phyloP scores from a whole-genome alignment of 2,797 vertebrate species.

The Vultur gryphus region DNA sequence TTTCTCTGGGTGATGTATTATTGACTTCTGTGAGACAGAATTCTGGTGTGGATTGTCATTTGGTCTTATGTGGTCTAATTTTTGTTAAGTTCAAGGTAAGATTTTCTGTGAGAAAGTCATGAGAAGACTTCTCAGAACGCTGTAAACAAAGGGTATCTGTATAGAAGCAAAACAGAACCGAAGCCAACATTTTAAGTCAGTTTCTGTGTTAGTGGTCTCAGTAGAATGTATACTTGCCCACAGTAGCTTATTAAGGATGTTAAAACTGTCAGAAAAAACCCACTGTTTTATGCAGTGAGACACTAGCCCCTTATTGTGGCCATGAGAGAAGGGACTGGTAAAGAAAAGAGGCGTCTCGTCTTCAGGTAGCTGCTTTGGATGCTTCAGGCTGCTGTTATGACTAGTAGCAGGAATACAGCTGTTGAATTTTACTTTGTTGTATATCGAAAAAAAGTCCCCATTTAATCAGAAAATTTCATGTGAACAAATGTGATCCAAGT shows the following conservation, averaged over 20 bases:
- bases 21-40: not conserved
- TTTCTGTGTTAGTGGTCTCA: not conserved
- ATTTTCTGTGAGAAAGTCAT: not conserved
- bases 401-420: not conserved
- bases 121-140: not conserved
- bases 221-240: not conserved
- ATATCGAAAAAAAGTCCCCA: not conserved
- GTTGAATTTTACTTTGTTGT: not conserved
- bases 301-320: accelerated
- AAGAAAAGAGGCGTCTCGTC: not conserved
- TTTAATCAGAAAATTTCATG: not conserved
- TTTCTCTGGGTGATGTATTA: not conserved
- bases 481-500: not conserved
- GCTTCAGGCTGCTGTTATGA: not conserved
- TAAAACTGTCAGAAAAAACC: not conserved
- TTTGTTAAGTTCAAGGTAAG: not conserved
- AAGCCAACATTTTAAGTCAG: not conserved
- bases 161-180: not conserved
- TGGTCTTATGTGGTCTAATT: not conserved
- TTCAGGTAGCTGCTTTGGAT: not conserved
- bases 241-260: not conserved
- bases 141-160: not conserved
- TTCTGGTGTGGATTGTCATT: not conserved
- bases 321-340: not conserved
- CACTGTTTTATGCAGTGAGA: not conserved